phyloP scores from a whole-genome alignment of 1,140 invertebrate genomes.

The Chironomus striatipennis region DNA sequence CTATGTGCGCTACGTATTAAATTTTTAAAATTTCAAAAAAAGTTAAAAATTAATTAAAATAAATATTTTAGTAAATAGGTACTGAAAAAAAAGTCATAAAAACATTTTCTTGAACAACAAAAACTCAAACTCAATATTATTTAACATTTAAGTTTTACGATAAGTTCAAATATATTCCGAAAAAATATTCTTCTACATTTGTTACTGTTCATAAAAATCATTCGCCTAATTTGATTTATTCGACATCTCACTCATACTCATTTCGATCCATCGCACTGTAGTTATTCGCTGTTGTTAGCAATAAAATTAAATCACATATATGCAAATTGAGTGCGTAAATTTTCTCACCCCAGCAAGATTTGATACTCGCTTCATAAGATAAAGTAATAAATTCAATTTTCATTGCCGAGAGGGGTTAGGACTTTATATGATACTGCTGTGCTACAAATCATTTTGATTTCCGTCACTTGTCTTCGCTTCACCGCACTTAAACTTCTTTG shows the following conservation, averaged over 20 bases:
- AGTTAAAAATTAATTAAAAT: too few species aligned
- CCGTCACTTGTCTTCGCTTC: conserved; percentile 19
- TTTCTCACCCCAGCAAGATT: not conserved
- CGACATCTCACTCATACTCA: not conserved
- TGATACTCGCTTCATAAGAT: not conserved
- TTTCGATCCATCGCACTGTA: not conserved
- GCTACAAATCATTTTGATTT: conserved; percentile 22
- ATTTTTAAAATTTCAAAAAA: too few species aligned
- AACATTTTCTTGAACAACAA: too few species aligned
- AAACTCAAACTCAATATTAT: too few species aligned
- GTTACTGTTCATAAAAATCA: not conserved
- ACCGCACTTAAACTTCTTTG: not conserved
- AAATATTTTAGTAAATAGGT: too few species aligned
- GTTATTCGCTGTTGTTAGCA: not conserved
- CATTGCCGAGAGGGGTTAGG: not conserved
- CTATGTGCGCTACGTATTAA: too few species aligned
- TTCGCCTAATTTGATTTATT: conserved; percentile 10
- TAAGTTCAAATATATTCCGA: too few species aligned
- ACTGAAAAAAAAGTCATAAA: too few species aligned
- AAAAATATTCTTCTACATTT: too few species aligned
- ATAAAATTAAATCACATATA: conserved; percentile 17
- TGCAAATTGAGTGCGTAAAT: conserved; percentile 23
- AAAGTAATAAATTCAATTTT: conserved; percentile 3
- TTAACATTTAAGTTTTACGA: too few species aligned
- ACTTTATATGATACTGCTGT: not conserved